Percentiles rank a stretch among this genome's conserved stretches.
Conservation (phyloP, 2,888 invertebrate genomes). For the Cynaeus angustus region DNA sequence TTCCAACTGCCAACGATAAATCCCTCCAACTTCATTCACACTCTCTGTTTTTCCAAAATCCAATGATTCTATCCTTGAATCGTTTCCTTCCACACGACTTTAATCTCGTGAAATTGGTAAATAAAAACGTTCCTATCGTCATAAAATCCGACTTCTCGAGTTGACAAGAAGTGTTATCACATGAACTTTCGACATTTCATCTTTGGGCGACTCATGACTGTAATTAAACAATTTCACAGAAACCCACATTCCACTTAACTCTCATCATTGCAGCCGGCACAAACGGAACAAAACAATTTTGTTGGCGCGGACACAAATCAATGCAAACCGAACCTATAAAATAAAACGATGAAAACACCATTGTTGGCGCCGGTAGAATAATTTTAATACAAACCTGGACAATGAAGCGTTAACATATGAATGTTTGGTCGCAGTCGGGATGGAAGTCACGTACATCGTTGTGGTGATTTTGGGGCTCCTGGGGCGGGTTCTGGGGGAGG, state of each 20-base stretch:
- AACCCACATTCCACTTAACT: slow-evolving; percentile 29
- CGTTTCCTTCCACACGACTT: not conserved
- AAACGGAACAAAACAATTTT: slow-evolving; percentile 23
- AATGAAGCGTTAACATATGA: slow-evolving; percentile 2
- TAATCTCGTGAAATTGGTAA: not conserved
- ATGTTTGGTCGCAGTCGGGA: slow-evolving; percentile 8
- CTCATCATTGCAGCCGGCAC: slow-evolving; percentile 10
- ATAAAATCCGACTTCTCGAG: not conserved
- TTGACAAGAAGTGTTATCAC: slow-evolving; percentile 10
- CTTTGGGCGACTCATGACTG: slow-evolving; percentile 14
- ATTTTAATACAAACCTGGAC: slow-evolving; percentile 29
- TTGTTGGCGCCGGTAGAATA: slow-evolving; percentile 5
- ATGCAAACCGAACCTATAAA: slow-evolving; percentile 3
- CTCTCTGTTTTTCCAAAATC: not conserved
- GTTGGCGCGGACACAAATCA: slow-evolving; percentile 11
- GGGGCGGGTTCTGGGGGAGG: not conserved
- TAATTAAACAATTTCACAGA: slow-evolving; percentile 42
- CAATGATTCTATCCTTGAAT: too few relatives aligned
- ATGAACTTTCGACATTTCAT: slow-evolving; percentile 35
- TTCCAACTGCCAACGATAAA: too few relatives aligned
- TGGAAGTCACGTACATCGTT: slow-evolving; percentile 15
- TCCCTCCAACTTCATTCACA: not conserved
- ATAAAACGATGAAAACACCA: slow-evolving; percentile 3
- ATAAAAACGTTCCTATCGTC: not conserved
- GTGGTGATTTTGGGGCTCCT: not conserved